Percentiles rank a stretch among this genome's conserved stretches.
Evolutionary conservation across 2,113 vertebrate genomes (phyloP).

Genomic region (Myotis yumanensis): DNA sequence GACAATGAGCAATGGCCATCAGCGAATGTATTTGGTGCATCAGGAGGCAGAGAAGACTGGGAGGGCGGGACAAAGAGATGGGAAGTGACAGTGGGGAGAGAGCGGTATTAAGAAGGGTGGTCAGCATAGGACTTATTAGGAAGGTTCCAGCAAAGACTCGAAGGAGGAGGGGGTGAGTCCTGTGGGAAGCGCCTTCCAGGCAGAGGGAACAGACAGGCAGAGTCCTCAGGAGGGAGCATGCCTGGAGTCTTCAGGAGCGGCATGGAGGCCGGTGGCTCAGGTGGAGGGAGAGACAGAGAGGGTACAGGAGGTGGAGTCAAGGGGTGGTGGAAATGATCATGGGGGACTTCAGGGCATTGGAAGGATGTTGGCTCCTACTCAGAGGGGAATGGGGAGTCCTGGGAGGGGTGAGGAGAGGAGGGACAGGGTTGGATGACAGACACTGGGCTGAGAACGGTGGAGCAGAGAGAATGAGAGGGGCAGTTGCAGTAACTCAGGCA

Average conservation of each 20-base stretch:
- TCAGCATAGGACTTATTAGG: neutral
- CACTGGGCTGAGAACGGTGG: accelerated
- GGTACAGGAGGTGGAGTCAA: neutral
- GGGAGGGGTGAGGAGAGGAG: too few relatives aligned
- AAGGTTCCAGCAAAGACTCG: neutral
- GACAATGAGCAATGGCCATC: accelerated
- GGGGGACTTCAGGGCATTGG: accelerated
- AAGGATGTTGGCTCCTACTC: neutral
- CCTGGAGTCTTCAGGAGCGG: neutral
- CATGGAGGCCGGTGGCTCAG: neutral
- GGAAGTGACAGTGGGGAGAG: accelerated
- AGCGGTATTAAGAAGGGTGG: neutral
- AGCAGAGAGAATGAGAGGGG: neutral
- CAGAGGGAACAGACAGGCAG: neutral
- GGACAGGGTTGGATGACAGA: neutral
- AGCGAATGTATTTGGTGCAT: accelerated
- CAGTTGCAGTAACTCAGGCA: accelerated
- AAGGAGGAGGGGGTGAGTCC: neutral
- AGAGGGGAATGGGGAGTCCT: neutral
- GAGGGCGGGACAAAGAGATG: neutral
- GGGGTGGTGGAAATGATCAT: too few relatives aligned
- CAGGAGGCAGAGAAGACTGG: neutral
- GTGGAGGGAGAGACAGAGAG: neutral
- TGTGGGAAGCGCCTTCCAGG: neutral
- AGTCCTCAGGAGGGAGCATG: neutral